phyloP scores from a whole-genome alignment of 2,888 invertebrate genomes.

The Ectemnius continuus region DNA sequence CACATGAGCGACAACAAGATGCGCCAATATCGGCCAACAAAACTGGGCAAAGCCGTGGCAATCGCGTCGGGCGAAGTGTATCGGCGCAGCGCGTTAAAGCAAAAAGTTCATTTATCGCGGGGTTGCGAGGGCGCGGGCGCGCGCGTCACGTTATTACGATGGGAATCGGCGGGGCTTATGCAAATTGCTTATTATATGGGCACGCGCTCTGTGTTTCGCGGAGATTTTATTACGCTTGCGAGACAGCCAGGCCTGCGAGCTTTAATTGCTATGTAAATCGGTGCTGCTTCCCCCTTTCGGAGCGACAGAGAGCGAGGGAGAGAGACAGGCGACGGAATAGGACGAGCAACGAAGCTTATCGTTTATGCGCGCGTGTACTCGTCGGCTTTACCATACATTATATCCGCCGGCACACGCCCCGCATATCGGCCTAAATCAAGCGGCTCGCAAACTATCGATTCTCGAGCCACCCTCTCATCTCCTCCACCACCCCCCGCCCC shows the following conservation, averaged over 20 bases:
- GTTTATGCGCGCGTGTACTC: slow-evolving; percentile 63
- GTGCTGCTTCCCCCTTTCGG: slow-evolving; percentile 11
- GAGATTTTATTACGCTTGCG: slow-evolving; percentile 65
- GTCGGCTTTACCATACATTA: slow-evolving; percentile 63
- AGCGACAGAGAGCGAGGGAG: slow-evolving; percentile 14
- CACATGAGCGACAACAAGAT: slow-evolving; percentile 11
- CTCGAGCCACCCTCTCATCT: slow-evolving; percentile 34
- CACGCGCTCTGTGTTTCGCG: slow-evolving; percentile 58
- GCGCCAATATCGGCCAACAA: not conserved
- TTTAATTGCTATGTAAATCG: no score
- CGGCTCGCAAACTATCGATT: slow-evolving; percentile 56
- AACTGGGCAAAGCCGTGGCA: no score
- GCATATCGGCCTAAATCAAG: slow-evolving; percentile 57
- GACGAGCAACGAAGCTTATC: slow-evolving; percentile 48
- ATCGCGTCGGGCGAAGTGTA: not conserved
- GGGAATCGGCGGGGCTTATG: slow-evolving; percentile 70
- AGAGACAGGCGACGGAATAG: not conserved
- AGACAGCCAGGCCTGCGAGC: no score
- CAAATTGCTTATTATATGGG: slow-evolving; percentile 72
- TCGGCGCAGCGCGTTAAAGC: slow-evolving; percentile 26
- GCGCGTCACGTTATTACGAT: slow-evolving; percentile 61
- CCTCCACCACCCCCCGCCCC: no score
- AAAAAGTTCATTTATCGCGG: slow-evolving; percentile 62
- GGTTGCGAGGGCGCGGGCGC: slow-evolving; percentile 7
- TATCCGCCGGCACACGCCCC: slow-evolving; percentile 5